phyloP scores from a whole-genome alignment of 2,797 vertebrate genomes.

The Rhyacichthys aspro region DNA sequence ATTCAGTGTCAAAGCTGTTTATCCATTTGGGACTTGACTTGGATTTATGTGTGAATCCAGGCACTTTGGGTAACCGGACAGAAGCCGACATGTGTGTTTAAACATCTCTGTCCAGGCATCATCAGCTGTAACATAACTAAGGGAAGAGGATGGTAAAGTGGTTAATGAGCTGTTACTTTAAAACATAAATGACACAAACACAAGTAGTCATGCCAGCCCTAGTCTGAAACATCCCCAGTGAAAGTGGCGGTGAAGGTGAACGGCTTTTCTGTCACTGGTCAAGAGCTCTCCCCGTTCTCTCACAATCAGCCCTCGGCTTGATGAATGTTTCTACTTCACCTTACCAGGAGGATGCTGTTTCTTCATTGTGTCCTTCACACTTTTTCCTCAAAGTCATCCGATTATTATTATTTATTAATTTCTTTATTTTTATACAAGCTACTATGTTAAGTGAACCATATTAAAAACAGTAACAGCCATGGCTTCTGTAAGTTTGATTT shows the following conservation, averaged over 20 bases:
- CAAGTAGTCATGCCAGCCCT: not conserved
- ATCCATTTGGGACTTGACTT: conserved; percentile 43
- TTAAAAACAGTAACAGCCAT: conserved; percentile 7
- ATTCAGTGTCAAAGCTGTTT: conserved; percentile 38
- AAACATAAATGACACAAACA: no score
- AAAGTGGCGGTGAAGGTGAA: conserved; percentile 49
- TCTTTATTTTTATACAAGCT: conserved; percentile 21
- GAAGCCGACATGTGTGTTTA: conserved; percentile 3
- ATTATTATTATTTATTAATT: no score
- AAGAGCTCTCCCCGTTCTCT: conserved; percentile 36
- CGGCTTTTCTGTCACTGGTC: conserved; percentile 35
- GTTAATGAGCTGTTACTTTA: not conserved
- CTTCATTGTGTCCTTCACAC: conserved; percentile 44
- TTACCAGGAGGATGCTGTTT: conserved; percentile 49
- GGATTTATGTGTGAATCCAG: conserved; percentile 57
- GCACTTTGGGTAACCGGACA: conserved; percentile 23
- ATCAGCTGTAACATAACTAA: conserved; percentile 2
- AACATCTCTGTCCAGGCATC: not conserved
- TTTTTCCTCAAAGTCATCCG: conserved; percentile 51
- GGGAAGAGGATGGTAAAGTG: not conserved
- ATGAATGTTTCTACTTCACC: conserved; percentile 55
- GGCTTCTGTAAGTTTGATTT: no score
- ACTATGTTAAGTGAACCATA: conserved; percentile 11
- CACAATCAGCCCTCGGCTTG: conserved; percentile 36
- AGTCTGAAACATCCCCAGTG: conserved; percentile 1